Base-by-base conservation (phyloP, 2,797 vertebrate species). In the Atherinosoma microstoma region DNA sequence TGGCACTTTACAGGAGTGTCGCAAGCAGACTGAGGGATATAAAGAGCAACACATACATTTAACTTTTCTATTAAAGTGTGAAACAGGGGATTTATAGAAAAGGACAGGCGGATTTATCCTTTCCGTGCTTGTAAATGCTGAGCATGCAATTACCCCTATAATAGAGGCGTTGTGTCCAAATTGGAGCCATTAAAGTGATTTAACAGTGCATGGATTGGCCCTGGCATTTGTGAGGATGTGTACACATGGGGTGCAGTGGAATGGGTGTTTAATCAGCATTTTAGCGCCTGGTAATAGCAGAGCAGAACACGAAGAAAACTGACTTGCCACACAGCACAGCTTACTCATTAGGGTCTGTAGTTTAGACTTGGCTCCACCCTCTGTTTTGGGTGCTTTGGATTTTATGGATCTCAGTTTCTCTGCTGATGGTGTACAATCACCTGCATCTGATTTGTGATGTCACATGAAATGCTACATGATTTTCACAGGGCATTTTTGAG, bases 171-270 rank as follows among this genome's bases (percentile, higher is more conserved):
- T 95, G 94, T 95, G 93, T 95, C 94, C 93, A 95, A 95, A 95
- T 95, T 95, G 94, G 92, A 93, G 91, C 93, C 93, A 94, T 95
- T 95, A 95, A 94, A 94, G 94, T 95, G 95, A 95, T 95, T 95
- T 95, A 95, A 94, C 93, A 92, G 93, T 91, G 92, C 86, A 73
- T 93, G 93, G 94, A 95, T 95, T 94, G 94, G 93, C 84, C 87
- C 89, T 95, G 94, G 93, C 94, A 95, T 95, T 95, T 95, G 94
- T 88, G 82, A 93, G 94, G 90, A 94, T 94, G 91, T 94, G 93
- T 95, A 95, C 94, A 94, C 93, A 94, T 84, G 90, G 91, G 89
- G 91, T 94, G 92, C 89, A 91, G 91, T 88, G 90, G 92, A 95
- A 93, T 90, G 85, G 90, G 77, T 90, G 92, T 94, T 94, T 94